Conservation (phyloP, 2,888 invertebrate genomes). For the Abscondita cerata region DNA sequence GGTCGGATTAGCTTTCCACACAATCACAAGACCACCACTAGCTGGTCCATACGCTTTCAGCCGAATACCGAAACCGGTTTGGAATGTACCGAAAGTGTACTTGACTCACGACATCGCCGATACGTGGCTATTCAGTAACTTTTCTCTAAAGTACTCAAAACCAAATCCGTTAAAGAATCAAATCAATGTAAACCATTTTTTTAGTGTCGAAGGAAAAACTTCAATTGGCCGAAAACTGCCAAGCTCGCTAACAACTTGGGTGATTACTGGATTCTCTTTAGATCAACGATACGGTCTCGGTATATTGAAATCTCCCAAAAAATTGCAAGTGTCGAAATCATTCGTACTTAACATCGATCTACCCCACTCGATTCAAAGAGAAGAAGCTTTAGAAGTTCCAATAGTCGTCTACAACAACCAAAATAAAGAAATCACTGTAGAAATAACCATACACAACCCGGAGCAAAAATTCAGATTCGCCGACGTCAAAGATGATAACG, state of each 20-base stretch:
- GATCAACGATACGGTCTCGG: slow-evolving; percentile 80
- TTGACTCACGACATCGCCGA: slow-evolving; percentile 73
- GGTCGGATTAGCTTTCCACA: slow-evolving; percentile 60
- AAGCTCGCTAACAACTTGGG: slow-evolving; percentile 85
- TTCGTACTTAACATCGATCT: slow-evolving; percentile 87
- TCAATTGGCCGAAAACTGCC: slow-evolving; percentile 73
- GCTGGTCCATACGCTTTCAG: slow-evolving; percentile 93
- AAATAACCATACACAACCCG: slow-evolving; percentile 84
- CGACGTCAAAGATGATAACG: slow-evolving; percentile 77
- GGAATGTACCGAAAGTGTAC: slow-evolving; percentile 82
- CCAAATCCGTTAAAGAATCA: too few relatives aligned
- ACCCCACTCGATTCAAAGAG: slow-evolving; percentile 86
- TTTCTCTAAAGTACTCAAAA: slow-evolving; percentile 72
- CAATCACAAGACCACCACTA: slow-evolving; percentile 76
- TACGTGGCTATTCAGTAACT: slow-evolving; percentile 87
- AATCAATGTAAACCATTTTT: too few relatives aligned
- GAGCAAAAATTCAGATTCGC: slow-evolving; percentile 83
- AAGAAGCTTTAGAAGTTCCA: slow-evolving; percentile 89
- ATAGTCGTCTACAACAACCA: slow-evolving; percentile 90
- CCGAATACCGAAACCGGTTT: slow-evolving; percentile 79
- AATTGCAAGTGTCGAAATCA: slow-evolving; percentile 78
- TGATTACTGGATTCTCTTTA: slow-evolving; percentile 82
- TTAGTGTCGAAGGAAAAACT: slow-evolving; percentile 65
- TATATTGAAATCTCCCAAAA: slow-evolving; percentile 66
- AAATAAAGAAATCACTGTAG: slow-evolving; percentile 76